Evolutionary conservation across 2,888 invertebrate genomes (phyloP).

Genomic region (Hesperia comma): DNA sequence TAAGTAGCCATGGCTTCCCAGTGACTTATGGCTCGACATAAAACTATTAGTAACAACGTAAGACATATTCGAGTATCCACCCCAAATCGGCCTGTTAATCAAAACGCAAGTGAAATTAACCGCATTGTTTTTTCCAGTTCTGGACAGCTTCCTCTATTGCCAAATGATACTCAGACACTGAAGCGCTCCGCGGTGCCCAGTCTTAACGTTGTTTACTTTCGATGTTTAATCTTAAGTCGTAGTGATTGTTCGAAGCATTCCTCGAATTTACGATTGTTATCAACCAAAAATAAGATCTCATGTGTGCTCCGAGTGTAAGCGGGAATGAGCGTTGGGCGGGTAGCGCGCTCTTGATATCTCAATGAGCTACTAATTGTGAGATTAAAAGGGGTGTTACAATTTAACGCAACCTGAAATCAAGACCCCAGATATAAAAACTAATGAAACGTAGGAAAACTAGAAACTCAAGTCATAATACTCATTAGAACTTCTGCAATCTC

Average conservation of each 20-base stretch:
- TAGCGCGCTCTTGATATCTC: background rate
- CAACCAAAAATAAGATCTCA: constrained; percentile 32
- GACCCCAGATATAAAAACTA: no score
- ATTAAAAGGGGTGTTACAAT: no score
- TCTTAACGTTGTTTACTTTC: constrained; percentile 23
- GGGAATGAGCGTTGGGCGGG: constrained; percentile 6
- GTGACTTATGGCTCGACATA: no score
- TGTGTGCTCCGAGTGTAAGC: constrained; percentile 7
- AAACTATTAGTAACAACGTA: no score
- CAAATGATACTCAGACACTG: constrained; percentile 77
- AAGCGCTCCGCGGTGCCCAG: constrained; percentile 41
- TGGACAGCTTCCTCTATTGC: constrained; percentile 79
- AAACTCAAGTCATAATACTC: no score
- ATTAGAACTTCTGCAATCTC: no score
- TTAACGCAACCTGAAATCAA: no score
- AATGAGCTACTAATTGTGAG: no score
- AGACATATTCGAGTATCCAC: no score
- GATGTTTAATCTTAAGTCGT: constrained; percentile 27
- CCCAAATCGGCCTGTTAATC: background rate
- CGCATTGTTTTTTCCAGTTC: constrained; percentile 61
- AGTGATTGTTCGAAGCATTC: constrained; percentile 27
- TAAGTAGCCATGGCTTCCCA: no score
- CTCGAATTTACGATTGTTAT: constrained; percentile 29
- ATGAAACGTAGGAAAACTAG: no score
- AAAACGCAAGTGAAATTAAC: background rate